Conservation (phyloP, 2,113 vertebrate genomes). For the Rhabdomys dilectus region DNA sequence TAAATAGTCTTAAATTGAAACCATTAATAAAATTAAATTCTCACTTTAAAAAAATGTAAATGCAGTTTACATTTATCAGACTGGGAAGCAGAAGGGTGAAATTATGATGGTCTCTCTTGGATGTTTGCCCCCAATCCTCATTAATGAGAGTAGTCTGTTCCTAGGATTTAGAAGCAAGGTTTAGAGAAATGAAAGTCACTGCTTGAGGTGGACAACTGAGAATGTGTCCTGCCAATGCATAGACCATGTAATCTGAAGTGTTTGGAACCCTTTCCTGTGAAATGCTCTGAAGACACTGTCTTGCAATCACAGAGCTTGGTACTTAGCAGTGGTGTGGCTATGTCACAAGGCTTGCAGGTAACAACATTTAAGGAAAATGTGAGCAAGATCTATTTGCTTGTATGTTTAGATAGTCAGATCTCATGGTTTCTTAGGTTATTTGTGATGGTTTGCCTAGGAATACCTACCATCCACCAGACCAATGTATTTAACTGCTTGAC, state of each 20-base stretch:
- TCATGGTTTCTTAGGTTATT: background rate
- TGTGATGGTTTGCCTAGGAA: background rate
- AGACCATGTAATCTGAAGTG: background rate
- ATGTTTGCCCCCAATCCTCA: background rate
- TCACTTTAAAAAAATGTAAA: conserved; percentile 20
- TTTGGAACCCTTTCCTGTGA: too few relatives aligned
- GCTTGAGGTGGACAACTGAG: background rate
- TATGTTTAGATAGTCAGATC: background rate
- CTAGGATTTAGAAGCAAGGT: background rate
- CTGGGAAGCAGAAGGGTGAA: background rate
- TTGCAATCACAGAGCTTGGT: background rate
- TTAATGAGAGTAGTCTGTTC: background rate
- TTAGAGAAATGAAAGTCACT: background rate
- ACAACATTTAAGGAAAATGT: background rate
- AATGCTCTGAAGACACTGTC: background rate
- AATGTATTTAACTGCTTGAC: background rate
- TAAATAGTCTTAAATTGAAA: background rate
- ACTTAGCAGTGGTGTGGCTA: background rate
- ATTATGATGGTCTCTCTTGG: background rate
- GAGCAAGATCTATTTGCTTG: background rate
- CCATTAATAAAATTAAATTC: background rate
- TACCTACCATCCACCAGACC: background rate
- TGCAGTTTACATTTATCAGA: background rate
- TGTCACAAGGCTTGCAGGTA: background rate
- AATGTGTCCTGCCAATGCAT: background rate